Conservation (phyloP, 2,797 vertebrate genomes). For the Pseudochromis fuscus region DNA sequence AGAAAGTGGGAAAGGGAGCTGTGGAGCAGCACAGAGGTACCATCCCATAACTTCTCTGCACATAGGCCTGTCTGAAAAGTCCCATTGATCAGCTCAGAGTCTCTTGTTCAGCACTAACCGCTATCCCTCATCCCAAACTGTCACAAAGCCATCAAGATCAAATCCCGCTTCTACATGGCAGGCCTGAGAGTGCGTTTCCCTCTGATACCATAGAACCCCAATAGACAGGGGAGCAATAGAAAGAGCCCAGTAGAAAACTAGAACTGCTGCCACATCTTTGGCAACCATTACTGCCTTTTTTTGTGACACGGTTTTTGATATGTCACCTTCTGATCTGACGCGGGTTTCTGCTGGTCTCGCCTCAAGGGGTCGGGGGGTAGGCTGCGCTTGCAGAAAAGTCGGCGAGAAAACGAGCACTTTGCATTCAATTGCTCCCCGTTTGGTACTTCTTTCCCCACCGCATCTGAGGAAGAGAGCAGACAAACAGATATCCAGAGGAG, state of each 20-base stretch:
- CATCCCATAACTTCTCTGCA: constrained; percentile 92
- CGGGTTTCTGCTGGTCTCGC: constrained; percentile 92
- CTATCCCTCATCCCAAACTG: constrained; percentile 92
- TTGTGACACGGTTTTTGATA: constrained; percentile 93
- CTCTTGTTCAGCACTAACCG: constrained; percentile 94
- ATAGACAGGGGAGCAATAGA: constrained; percentile 76
- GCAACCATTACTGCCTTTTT: constrained; percentile 81
- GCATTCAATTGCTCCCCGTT: constrained; percentile 91
- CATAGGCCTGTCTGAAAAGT: constrained; percentile 78
- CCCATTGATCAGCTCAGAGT: constrained; percentile 92
- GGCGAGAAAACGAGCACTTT: constrained; percentile 88
- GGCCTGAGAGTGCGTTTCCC: constrained; percentile 89
- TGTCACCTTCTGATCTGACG: constrained; percentile 95
- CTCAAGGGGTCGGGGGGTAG: constrained; percentile 88
- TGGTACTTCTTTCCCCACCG: constrained; percentile 83
- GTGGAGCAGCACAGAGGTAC: constrained; percentile 89
- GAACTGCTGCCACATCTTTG: constrained; percentile 80
- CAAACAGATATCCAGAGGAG: constrained; percentile 86
- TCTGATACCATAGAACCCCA: constrained; percentile 86
- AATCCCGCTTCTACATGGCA: constrained; percentile 91
- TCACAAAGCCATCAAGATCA: constrained; percentile 93
- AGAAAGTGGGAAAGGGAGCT: constrained; percentile 66
- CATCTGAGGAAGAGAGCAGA: constrained; percentile 85
- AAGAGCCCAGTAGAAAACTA: constrained; percentile 75
- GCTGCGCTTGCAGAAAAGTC: constrained; percentile 82